Conservation (phyloP, 1,140 invertebrate species). For the Heliothis virescens region DNA sequence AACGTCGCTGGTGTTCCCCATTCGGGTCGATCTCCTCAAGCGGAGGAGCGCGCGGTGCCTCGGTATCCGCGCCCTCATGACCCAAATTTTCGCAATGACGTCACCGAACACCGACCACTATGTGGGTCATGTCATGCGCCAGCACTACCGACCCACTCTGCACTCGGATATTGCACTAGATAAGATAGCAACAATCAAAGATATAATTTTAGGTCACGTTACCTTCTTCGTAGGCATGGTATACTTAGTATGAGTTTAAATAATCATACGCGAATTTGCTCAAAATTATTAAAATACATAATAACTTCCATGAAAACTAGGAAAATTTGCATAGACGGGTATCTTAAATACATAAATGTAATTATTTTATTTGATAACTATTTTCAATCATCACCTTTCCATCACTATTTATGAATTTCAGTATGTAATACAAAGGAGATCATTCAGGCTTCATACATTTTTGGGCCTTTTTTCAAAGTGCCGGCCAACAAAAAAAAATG, state of each 20-base stretch:
- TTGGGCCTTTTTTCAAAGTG: too few relatives aligned
- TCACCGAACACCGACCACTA: constrained; percentile 74
- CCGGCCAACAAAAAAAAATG: too few relatives aligned
- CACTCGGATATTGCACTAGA: constrained; percentile 47
- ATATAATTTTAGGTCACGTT: constrained; percentile 18
- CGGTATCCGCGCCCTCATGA: constrained; percentile 70
- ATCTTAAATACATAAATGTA: too few relatives aligned
- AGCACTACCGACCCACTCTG: constrained; percentile 47
- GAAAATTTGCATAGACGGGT: too few relatives aligned
- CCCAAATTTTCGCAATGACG: constrained; percentile 79
- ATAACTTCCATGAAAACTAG: too few relatives aligned
- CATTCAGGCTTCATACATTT: too few relatives aligned
- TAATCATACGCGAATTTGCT: background rate
- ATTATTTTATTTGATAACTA: too few relatives aligned
- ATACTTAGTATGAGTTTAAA: constrained; percentile 4
- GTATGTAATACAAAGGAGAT: too few relatives aligned
- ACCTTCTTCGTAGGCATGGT: background rate
- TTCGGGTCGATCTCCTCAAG: constrained; percentile 65
- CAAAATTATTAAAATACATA: background rate
- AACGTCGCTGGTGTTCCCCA: constrained; percentile 42
- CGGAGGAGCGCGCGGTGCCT: constrained; percentile 57
- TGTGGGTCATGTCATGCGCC: constrained; percentile 70
- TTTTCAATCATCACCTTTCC: too few relatives aligned
- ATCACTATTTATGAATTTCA: too few relatives aligned
- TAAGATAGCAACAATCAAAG: constrained; percentile 53